Evolutionary conservation across 2,113 vertebrate species (phyloP).

Genomic region (Hemibagrus wyckioides): DNA sequence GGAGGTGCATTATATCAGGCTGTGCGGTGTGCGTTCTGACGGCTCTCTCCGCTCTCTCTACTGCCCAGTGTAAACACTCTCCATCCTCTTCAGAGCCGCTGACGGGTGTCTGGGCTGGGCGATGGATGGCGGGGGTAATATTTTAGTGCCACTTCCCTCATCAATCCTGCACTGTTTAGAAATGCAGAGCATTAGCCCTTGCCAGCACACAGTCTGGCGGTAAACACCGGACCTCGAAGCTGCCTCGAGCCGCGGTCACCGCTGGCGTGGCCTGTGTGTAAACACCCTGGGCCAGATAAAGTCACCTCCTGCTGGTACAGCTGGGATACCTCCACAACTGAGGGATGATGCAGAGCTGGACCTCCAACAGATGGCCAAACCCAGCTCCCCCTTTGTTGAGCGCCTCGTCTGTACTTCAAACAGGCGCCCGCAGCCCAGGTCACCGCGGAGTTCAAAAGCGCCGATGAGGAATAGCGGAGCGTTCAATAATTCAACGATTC

Average conservation of each 20-base stretch:
- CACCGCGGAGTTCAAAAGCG: constrained; percentile 51
- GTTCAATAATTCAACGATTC: constrained; percentile 55
- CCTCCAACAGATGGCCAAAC: constrained; percentile 33
- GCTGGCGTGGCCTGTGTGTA: constrained; percentile 32
- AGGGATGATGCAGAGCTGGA: constrained; percentile 16
- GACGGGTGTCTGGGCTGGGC: constrained; percentile 31
- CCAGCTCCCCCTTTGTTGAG: constrained; percentile 30
- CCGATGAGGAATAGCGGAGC: constrained; percentile 23
- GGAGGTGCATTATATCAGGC: constrained; percentile 46
- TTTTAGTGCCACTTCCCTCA: constrained; percentile 71
- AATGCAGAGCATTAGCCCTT: constrained; percentile 63
- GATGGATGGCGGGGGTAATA: constrained; percentile 67
- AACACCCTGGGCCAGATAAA: constrained; percentile 52
- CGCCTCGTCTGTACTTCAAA: constrained; percentile 50
- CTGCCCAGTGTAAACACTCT: constrained; percentile 51
- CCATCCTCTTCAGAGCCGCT: constrained; percentile 43
- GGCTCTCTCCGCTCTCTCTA: constrained; percentile 51
- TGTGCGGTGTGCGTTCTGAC: constrained; percentile 38
- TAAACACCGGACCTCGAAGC: constrained; percentile 68
- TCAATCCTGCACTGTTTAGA: constrained; percentile 76
- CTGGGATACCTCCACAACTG: constrained; percentile 50
- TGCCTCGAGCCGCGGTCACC: constrained; percentile 50
- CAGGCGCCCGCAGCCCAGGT: constrained; percentile 39
- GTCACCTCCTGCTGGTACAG: constrained; percentile 45
- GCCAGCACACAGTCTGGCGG: constrained; percentile 65